Evolutionary conservation across 2,113 vertebrate genomes (phyloP).

Genomic region (Cyanistes caeruleus): DNA sequence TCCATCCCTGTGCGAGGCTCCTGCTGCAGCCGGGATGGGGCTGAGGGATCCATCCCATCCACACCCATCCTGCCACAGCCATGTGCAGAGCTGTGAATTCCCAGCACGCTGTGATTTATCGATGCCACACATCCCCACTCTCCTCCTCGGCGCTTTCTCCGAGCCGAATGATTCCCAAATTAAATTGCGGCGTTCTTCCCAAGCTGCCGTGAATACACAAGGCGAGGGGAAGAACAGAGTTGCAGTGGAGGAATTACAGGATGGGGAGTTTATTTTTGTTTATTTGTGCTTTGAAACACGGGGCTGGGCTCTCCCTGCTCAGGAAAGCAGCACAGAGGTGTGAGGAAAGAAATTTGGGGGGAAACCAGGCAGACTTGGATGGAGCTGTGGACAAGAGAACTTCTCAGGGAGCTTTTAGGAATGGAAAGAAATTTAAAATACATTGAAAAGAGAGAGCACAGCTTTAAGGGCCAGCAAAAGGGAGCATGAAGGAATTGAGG

Average conservation of each 20-base stretch:
- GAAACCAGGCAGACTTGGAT: neutral
- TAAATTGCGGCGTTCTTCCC: slow-evolving; percentile 2
- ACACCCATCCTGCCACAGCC: neutral
- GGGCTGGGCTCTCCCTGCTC: neutral
- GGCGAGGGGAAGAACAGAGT: neutral
- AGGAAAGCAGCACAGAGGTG: neutral
- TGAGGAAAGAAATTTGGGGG: neutral
- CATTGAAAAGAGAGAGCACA: neutral
- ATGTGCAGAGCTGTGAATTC: neutral
- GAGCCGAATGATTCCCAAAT: slow-evolving; percentile 38
- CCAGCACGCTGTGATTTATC: neutral
- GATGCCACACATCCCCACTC: neutral
- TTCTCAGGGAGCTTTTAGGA: neutral
- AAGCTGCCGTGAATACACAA: neutral
- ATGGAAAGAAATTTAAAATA: neutral
- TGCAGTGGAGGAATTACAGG: neutral
- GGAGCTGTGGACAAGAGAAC: neutral
- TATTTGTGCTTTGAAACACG: neutral
- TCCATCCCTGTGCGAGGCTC: fast-evolving
- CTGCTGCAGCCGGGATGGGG: fast-evolving
- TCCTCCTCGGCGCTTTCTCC: neutral
- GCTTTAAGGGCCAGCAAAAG: neutral
- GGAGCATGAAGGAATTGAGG: neutral
- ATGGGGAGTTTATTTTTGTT: neutral
- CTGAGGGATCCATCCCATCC: neutral